A percentile compares a stretch with the other conserved stretches of the same genome.
phyloP scores from a whole-genome alignment of 2,113 vertebrate species.

The Microtus oregoni region DNA sequence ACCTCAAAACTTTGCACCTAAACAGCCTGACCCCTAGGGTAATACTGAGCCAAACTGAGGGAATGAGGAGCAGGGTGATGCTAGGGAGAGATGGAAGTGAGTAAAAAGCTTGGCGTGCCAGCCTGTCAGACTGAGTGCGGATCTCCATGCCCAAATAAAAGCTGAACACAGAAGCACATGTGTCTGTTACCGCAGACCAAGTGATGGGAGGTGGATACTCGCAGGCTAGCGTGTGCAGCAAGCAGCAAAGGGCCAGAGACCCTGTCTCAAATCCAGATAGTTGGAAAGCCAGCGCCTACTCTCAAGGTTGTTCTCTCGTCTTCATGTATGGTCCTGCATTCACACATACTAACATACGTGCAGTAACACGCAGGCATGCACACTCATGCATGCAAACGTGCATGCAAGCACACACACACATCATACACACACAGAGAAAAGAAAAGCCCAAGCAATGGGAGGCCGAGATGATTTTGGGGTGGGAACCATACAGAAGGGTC shows the following conservation, averaged over 20 bases:
- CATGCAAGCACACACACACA: neutral
- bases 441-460: neutral
- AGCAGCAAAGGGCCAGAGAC: neutral
- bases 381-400: neutral
- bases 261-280: neutral
- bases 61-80: neutral
- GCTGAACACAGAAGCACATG: neutral
- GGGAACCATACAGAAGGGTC: neutral
- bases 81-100: neutral
- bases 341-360: neutral
- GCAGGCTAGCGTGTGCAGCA: neutral
- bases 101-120: neutral
- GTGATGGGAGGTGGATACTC: neutral
- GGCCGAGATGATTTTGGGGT: neutral
- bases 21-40: neutral
- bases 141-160: neutral
- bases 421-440: neutral
- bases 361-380: neutral
- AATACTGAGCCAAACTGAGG: neutral
- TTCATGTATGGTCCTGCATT: neutral
- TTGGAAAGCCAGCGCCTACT: neutral
- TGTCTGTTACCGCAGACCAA: neutral
- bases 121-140: neutral
- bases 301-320: neutral
- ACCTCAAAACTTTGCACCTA: constrained; percentile 2